Evolutionary conservation across 2,888 invertebrate genomes (phyloP).

Genomic region (Eristalis pertinax): DNA sequence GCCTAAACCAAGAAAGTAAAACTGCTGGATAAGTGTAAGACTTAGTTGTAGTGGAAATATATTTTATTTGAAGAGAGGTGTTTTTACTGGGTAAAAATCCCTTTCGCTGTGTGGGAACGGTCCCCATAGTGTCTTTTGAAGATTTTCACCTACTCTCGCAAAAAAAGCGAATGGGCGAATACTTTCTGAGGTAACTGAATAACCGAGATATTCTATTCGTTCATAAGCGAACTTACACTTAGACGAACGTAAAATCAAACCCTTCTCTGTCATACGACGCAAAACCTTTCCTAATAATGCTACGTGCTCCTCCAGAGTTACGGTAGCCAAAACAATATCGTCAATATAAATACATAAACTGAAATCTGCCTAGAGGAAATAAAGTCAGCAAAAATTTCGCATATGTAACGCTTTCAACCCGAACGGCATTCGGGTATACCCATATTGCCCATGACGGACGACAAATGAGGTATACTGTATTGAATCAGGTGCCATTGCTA

Average conservation of each 20-base stretch:
- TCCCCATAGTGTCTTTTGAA: too few relatives aligned
- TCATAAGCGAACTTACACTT: conserved; percentile 66
- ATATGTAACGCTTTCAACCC: conserved; percentile 37
- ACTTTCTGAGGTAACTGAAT: conserved; percentile 56
- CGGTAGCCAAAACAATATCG: conserved; percentile 27
- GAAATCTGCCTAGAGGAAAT: conserved; percentile 8
- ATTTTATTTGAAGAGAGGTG: too few relatives aligned
- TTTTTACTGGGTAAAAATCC: too few relatives aligned
- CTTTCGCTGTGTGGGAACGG: too few relatives aligned
- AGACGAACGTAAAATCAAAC: conserved; percentile 2
- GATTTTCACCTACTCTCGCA: too few relatives aligned
- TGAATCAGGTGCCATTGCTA: conserved; percentile 58
- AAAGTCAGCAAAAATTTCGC: conserved; percentile 13
- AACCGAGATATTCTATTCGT: conserved; percentile 69
- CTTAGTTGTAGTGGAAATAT: too few relatives aligned
- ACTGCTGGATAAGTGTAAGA: too few relatives aligned
- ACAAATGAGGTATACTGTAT: conserved; percentile 64
- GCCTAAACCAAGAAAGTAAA: too few relatives aligned
- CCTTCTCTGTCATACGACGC: conserved; percentile 56
- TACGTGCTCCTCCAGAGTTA: conserved; percentile 7
- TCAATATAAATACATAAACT: conserved; percentile 37
- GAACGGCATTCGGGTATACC: conserved; percentile 55
- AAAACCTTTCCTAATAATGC: conserved; percentile 44
- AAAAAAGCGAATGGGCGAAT: too few relatives aligned
- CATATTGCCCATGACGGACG: conserved; percentile 61